Evolutionary conservation across 2,888 invertebrate species (phyloP), one percentile per base, ranked within the genome.

Genomic region (Perizoma affinitatum): DNA sequence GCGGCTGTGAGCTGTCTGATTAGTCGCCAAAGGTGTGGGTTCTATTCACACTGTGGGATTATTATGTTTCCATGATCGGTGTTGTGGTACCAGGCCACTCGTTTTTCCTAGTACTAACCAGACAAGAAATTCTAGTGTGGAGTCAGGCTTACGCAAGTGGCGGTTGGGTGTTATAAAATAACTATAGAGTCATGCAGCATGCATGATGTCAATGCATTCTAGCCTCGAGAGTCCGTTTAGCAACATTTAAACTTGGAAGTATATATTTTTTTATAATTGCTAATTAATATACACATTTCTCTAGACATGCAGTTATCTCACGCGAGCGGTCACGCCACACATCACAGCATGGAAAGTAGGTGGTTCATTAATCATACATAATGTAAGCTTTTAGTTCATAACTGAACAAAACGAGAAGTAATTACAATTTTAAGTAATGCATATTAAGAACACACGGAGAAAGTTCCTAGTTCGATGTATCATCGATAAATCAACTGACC

Each of bases 251-350:
- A 43, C 43, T 43, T n/a, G 4, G 5, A 8, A 43, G n/a, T 5
- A 10, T 43, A 4, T 6, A 5, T 38, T 8, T 38, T 22, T 22
- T 22, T 22, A 22, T 22, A 22, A 22, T 22, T 22, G 22, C 9
- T 52, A 9, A 46, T 45, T 41, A 51, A 10, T 55, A 72, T 68
- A 72, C 79, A 78, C 85, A 86, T 84, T 84, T 84, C 83, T 72
- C 81, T 71, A 55, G 64, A 63, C 68, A 84, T 80, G 84, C 80
- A 75, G 71, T 68, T 68, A 79, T 78, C 78, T 76, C 82, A 82
- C 78, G 82, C 81, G 76, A 80, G 68, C 72, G 73, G 78, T 79
- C 80, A 80, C 80, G 79, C 77, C 73, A 77, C 76, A 70, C 69
- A 70, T 74, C 69, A 73, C 69, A 73, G 70, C 70, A 76, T 77